phyloP scores from a whole-genome alignment of 1,140 invertebrate species.

The Danaus melanippus region DNA sequence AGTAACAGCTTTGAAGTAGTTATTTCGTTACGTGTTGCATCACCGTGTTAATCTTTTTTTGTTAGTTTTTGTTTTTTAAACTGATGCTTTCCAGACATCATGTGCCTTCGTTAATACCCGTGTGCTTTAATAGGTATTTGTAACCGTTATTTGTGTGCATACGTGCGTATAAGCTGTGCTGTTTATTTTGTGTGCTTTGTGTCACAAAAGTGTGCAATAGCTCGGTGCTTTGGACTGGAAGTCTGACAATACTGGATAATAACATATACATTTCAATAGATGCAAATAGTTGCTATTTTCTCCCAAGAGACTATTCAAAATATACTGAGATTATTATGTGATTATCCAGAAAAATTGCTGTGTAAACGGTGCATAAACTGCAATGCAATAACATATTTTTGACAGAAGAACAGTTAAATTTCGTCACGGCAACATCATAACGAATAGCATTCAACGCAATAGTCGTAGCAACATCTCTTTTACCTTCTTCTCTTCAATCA shows the following conservation, averaged over 20 bases:
- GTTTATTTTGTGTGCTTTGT: constrained; percentile 55
- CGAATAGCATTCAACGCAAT: constrained; percentile 64
- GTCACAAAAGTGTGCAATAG: constrained; percentile 62
- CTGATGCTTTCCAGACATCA: constrained; percentile 34
- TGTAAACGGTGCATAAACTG: constrained; percentile 41
- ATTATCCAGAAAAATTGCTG: constrained; percentile 46
- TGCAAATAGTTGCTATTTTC: background rate
- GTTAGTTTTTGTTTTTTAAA: constrained; percentile 48
- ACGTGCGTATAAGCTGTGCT: constrained; percentile 68
- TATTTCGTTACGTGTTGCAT: constrained; percentile 56
- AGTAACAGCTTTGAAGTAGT: constrained; percentile 22
- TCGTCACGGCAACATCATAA: constrained; percentile 60
- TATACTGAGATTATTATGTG: constrained; percentile 28
- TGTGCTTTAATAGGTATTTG: constrained; percentile 30
- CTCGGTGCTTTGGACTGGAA: constrained; percentile 57
- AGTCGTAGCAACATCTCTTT: constrained; percentile 82
- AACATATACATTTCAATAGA: constrained; percentile 25
- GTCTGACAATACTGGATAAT: constrained; percentile 47
- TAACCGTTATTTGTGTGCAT: constrained; percentile 55
- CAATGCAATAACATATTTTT: constrained; percentile 54
- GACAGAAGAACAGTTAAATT: constrained; percentile 53
- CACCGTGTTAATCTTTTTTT: constrained; percentile 38
- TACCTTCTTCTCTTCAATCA: constrained; percentile 94
- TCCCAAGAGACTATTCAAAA: constrained; percentile 6
- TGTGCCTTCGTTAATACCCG: constrained; percentile 34